Evolutionary conservation across 2,113 vertebrate species (phyloP).

Genomic region (Verasper variegatus): DNA sequence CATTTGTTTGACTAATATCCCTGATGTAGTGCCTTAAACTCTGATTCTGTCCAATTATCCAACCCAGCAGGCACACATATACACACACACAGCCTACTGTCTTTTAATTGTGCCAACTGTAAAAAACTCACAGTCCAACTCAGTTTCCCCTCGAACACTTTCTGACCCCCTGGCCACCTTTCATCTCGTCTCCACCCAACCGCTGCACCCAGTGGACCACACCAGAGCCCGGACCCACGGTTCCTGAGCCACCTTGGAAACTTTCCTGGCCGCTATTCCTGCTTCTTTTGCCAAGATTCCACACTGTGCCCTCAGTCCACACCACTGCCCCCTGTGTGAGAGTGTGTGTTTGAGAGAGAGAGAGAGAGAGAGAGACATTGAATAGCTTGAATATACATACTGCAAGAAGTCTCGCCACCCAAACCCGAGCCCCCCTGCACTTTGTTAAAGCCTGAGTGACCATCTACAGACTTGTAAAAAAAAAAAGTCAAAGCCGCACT

Average conservation of each 20-base stretch:
- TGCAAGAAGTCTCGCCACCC: constrained; percentile 26
- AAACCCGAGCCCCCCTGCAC: constrained; percentile 37
- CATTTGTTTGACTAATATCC: constrained; percentile 46
- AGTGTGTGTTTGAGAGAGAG: constrained; percentile 35
- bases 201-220: constrained; percentile 66
- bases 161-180: constrained; percentile 61
- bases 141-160: constrained; percentile 35
- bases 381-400: constrained; percentile 13
- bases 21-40: constrained; percentile 59
- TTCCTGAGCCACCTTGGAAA: constrained; percentile 72
- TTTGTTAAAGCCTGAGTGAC: constrained; percentile 54
- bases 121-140: constrained; percentile 54
- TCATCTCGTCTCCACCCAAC: constrained; percentile 53
- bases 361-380: constrained; percentile 17
- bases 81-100: constrained; percentile 21
- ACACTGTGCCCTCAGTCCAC: constrained; percentile 70
- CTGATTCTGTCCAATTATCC: constrained; percentile 36
- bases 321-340: constrained; percentile 58
- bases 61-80: not conserved
- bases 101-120: constrained; percentile 55
- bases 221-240: constrained; percentile 63
- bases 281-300: constrained; percentile 75
- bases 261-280: constrained; percentile 77
- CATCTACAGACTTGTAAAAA: constrained; percentile 19
- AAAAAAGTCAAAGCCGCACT: constrained; percentile 40